Percentiles rank a stretch among this genome's conserved stretches.
phyloP scores from a whole-genome alignment of 92 coral and sea anemone genomes.

The Phenganax marumi region DNA sequence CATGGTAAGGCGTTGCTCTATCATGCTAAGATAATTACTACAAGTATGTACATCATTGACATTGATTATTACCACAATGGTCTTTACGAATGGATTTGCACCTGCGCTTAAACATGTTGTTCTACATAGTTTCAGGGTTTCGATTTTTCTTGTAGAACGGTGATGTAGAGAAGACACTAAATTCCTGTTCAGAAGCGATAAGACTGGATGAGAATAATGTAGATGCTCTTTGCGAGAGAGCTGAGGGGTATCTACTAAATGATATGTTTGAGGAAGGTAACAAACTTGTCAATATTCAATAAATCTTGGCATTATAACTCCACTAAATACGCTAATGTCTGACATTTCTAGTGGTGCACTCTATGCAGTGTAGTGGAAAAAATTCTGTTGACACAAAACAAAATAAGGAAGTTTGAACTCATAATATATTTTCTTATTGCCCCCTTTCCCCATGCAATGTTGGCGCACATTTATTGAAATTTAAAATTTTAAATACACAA shows the following conservation, averaged over 20 bases:
- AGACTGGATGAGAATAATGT: conserved; percentile 83
- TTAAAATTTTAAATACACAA: too few relatives aligned
- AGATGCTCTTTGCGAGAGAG: conserved; percentile 94
- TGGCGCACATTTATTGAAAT: too few relatives aligned
- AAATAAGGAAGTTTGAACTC: too few relatives aligned
- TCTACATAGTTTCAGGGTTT: not conserved
- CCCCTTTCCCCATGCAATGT: too few relatives aligned
- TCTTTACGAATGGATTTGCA: not conserved
- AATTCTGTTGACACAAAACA: too few relatives aligned
- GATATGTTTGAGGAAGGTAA: conserved; percentile 85
- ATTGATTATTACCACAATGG: not conserved
- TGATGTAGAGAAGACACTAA: conserved; percentile 67
- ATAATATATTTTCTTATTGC: too few relatives aligned
- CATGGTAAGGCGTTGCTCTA: conserved; percentile 52
- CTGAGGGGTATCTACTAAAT: conserved; percentile 81
- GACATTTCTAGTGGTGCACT: too few relatives aligned
- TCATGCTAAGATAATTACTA: not conserved
- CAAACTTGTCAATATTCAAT: not conserved
- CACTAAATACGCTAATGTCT: too few relatives aligned
- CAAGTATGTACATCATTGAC: not conserved
- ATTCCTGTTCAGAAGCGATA: conserved; percentile 81
- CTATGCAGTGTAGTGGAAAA: too few relatives aligned
- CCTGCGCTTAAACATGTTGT: not conserved
- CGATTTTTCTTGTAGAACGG: conserved; percentile 57
- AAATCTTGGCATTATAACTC: too few relatives aligned